phyloP scores from a whole-genome alignment of 2,113 vertebrate genomes.

The Seriola aureovittata region DNA sequence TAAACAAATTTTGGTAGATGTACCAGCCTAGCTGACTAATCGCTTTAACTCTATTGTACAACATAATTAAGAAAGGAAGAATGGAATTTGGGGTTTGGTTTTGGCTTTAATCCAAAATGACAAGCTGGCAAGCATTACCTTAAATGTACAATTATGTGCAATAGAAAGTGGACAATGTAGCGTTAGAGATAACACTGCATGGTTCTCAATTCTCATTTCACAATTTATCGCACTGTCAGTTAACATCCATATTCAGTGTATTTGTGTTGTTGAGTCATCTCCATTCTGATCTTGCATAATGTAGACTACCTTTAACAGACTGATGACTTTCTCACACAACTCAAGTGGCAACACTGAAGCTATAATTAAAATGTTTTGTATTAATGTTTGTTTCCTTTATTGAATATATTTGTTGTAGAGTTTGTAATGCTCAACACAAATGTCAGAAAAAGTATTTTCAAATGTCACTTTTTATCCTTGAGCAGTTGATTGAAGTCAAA shows the following conservation, averaged over 20 bases:
- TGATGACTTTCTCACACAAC: slow-evolving; percentile 17
- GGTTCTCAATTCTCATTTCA: slow-evolving; percentile 4
- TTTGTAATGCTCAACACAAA: not conserved
- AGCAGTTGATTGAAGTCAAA: slow-evolving; percentile 31
- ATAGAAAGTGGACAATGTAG: not conserved
- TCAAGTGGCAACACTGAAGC: not conserved
- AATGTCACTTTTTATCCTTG: not conserved
- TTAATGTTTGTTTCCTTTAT: not conserved
- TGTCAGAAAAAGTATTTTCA: slow-evolving; percentile 15
- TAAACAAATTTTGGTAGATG: no score
- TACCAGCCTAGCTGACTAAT: not conserved
- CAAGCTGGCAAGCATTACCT: not conserved
- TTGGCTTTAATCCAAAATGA: not conserved
- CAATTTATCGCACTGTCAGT: not conserved
- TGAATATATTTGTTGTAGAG: not conserved
- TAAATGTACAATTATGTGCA: not conserved
- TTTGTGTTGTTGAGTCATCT: slow-evolving; percentile 7
- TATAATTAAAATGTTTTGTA: slow-evolving; percentile 13
- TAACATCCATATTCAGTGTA: slow-evolving; percentile 2
- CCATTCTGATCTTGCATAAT: not conserved
- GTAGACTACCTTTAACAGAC: not conserved
- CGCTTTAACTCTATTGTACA: not conserved
- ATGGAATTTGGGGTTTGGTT: not conserved
- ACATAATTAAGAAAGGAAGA: not conserved
- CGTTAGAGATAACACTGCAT: not conserved